Evolutionary conservation across 2,113 vertebrate genomes (phyloP), one percentile per base, ranked within the genome.

Genomic region (Aegithalos caudatus): DNA sequence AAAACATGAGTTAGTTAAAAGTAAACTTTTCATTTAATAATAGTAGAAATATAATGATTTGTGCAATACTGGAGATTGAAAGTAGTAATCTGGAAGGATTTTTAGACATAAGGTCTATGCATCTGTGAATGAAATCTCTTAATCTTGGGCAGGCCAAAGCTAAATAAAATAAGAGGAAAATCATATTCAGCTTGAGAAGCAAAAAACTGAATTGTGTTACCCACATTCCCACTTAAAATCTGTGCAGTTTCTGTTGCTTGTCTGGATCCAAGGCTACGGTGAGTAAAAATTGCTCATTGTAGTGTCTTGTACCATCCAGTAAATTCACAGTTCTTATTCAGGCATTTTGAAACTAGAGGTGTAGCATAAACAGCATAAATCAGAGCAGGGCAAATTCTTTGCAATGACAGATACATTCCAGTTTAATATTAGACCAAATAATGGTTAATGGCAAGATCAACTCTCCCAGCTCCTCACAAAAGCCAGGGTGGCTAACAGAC

Each of bases 401-500:
- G 28, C 56, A 53, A n/a, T 33, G 33, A 29, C 23, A 54, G 42
- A 21, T 11, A 15, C 2, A 3, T 48, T 81, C 37, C 48, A n/a
- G 38, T 81, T 77, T 61, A 78, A 23, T 70, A 86, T 40, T 38
- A 66, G 37, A 57, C 14, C 15, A 50, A 80, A 81, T 42, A 61
- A 33, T 28, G 6, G 12, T 83, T 51, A n/a, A 22, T 40, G 25
- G 20, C 58, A 82, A 66, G 56, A 62, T 78, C 38, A 50, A 11
- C 35, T 37, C 58, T 83, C 53, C 11, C 17, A 69, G 27, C 6
- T 22, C 27, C 44, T 81, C 54, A 61, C 11, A 56, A 78, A 91
- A 70, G 5, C 0, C 3, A 4, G 7, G 19, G 7, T 25, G 50
- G 25, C n/a, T n/a, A n/a, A n/a, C n/a, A n/a, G n/a, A n/a, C n/a